Evolutionary conservation across 2,888 invertebrate species (phyloP), one percentile per base, ranked within the genome.

Genomic region (Anaspis maculata): DNA sequence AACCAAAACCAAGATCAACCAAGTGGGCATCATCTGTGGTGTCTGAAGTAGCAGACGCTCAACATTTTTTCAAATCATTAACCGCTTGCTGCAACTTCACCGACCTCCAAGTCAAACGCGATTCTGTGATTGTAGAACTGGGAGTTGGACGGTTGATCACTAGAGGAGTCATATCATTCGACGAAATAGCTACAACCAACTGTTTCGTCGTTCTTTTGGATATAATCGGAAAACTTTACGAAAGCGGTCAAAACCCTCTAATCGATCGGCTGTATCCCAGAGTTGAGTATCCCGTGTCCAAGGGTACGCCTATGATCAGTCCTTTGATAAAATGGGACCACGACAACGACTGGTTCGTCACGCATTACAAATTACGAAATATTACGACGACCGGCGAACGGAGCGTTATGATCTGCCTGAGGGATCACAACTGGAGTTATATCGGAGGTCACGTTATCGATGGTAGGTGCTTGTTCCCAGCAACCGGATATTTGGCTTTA

Each of bases 291-390:
- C 95, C 95, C 0, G 94, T 95, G 1, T 83, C 89, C 0, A 73
- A 82, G 24, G 56, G 53, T 4, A 57, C 57, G n/a, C 47, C 48
- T 15, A 56, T 55, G 55, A 54, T 57, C n/a, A 75, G 87, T 0
- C 82, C 89, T 3, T 67, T 84, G 2, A 75, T 95, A n/a, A 76
- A 76, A 43, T 95, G 94, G 92, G 86, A 94, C 47, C 92, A 95
- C 53, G 72, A 74, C 12, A 77, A 79, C 38, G 77, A 82, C 39
- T 85, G 84, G 82, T 70, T 19, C 19, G 19, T 19, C 6, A 76
- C 47, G 79, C 83, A 6, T 1, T 77, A 79, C 14, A 24, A 35
- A 15, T 45, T 11, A 15, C 28, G n/a, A 15, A 3, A 19, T 9
- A 19, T 9, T 5, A 9, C 19, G 19, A 9, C 6, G 9, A 19